These are phyloP conservation scores for Noctua janthina DNA, from an alignment of 2,888 invertebrate genomes.

Conservation along the genomic window DNA sequence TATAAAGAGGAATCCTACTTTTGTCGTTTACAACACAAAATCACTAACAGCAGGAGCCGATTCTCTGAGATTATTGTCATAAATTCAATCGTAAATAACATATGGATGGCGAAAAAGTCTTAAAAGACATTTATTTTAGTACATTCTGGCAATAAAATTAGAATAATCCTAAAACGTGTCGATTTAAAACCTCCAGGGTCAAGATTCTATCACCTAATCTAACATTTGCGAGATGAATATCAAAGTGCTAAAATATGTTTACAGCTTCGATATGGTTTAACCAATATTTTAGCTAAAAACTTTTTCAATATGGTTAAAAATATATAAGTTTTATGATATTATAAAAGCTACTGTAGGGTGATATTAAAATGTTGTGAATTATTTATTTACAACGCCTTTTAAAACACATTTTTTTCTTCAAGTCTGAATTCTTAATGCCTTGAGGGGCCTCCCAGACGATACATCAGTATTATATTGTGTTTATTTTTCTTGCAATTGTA, in stretches of 20 bases:
- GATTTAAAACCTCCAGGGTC: conserved; percentile 58
- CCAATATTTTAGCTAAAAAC: conserved; percentile 24
- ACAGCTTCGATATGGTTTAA: conserved; percentile 29
- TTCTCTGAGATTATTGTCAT: conserved; percentile 60
- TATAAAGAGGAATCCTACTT: conserved; percentile 55
- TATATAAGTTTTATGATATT: conserved; percentile 38
- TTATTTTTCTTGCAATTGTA: conserved; percentile 11
- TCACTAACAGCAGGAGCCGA: conserved; percentile 39
- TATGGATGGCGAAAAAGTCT: conserved; percentile 52
- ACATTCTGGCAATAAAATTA: conserved; percentile 61
- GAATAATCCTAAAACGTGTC: conserved; percentile 59
- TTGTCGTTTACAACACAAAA: conserved; percentile 47
- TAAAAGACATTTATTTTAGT: conserved; percentile 44
- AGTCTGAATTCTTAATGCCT: background rate
- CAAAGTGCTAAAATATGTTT: conserved; percentile 61
- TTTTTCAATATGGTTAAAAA: conserved; percentile 15
- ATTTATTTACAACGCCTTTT: conserved; percentile 20
- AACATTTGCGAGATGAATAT: conserved; percentile 53
- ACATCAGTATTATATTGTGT: background rate
- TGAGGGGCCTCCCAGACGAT: conserved; percentile 1
- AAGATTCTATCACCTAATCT: conserved; percentile 47
- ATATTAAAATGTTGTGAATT: conserved; percentile 20
- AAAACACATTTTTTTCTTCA: background rate
- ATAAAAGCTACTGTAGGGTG: conserved; percentile 36
- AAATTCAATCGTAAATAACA: conserved; percentile 64